phyloP scores from a whole-genome alignment of 2,113 vertebrate genomes.

The Rhabdornis inornatus region DNA sequence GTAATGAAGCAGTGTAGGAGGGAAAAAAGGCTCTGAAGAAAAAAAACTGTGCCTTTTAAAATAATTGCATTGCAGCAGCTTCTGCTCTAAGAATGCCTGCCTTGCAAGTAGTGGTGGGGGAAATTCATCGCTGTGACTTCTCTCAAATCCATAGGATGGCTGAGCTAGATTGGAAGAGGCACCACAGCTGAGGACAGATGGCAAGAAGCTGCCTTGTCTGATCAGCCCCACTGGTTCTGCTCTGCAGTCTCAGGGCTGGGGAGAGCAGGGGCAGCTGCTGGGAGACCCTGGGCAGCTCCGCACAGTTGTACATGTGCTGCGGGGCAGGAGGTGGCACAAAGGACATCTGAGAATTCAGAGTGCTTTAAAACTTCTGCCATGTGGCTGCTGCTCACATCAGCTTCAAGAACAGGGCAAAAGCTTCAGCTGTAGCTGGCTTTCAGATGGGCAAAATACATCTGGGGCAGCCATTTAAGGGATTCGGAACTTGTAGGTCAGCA shows the following conservation, averaged over 20 bases:
- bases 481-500: background rate
- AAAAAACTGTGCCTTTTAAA: background rate
- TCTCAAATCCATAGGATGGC: background rate
- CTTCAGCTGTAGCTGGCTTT: background rate
- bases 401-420: background rate
- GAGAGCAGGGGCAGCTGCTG: background rate
- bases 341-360: background rate
- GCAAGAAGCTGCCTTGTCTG: background rate
- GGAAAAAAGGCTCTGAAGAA: background rate
- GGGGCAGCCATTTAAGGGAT: background rate
- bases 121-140: background rate
- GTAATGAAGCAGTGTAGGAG: background rate
- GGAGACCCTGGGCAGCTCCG: background rate
- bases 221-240: accelerated
- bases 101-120: background rate
- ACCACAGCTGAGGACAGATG: background rate
- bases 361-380: background rate
- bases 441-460: background rate
- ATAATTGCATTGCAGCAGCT: background rate
- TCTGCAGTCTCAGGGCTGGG: background rate
- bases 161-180: background rate
- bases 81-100: background rate
- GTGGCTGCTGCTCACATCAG: background rate
- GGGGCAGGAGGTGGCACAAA: background rate
- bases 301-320: accelerated